phyloP scores from a whole-genome alignment of 2,888 invertebrate genomes.

The Parnassius orleans region DNA sequence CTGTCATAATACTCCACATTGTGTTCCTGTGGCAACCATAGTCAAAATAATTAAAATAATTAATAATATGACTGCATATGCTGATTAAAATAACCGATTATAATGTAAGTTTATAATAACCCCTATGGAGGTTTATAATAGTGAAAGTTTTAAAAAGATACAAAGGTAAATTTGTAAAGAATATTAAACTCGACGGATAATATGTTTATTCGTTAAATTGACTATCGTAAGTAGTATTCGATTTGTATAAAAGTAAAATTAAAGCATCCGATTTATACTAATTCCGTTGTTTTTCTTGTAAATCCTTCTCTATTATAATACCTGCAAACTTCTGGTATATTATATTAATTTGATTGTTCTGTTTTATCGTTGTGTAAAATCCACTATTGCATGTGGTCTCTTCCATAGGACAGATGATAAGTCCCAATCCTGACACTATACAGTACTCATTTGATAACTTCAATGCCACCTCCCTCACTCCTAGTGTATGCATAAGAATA shows the following conservation, averaged over 20 bases:
- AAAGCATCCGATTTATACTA: conserved; percentile 81
- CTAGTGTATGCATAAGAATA: too few relatives aligned
- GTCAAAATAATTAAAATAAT: conserved; percentile 61
- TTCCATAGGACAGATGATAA: too few relatives aligned
- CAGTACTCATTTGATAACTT: too few relatives aligned
- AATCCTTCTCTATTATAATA: background rate
- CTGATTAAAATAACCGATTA: conserved; percentile 57
- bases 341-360: background rate
- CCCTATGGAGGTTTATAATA: conserved; percentile 80
- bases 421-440: too few relatives aligned
- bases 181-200: conserved; percentile 73
- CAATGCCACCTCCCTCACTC: too few relatives aligned
- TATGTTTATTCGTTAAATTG: conserved; percentile 78
- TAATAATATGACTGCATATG: conserved; percentile 66
- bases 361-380: too few relatives aligned
- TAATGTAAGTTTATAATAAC: conserved; percentile 78
- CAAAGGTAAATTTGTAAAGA: conserved; percentile 79
- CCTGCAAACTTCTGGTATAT: background rate
- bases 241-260: conserved; percentile 82
- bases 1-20: conserved; percentile 54
- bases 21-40: conserved; percentile 72
- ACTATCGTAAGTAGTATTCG: conserved; percentile 80
- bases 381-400: background rate
- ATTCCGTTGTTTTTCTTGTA: conserved; percentile 56
- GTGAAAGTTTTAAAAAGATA: conserved; percentile 63